These are phyloP conservation scores for Chromis chromis DNA, from an alignment of 2,797 vertebrate genomes.

Conservation along the genomic window DNA sequence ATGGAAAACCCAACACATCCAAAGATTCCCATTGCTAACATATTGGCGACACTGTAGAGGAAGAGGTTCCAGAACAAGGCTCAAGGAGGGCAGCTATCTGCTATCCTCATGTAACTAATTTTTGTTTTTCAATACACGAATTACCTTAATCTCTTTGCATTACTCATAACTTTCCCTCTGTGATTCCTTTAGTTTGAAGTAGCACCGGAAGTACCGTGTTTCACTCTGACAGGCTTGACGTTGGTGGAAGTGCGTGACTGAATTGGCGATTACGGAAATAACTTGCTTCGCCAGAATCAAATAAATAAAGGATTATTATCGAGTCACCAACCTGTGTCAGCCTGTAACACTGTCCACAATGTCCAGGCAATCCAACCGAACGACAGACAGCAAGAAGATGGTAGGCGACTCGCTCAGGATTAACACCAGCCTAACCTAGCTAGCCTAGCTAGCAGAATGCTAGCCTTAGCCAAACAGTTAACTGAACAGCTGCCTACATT, in stretches of 20 bases:
- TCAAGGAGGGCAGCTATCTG: too few species aligned
- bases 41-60: too few species aligned
- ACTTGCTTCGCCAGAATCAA: slow-evolving; percentile 60
- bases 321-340: slow-evolving; percentile 48
- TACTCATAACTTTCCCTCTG: fast-evolving
- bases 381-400: slow-evolving; percentile 97
- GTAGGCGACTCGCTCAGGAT: slow-evolving; percentile 78
- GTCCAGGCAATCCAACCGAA: slow-evolving; percentile 92
- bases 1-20: too few species aligned
- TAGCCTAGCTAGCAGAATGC: slow-evolving; percentile 51
- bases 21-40: too few species aligned
- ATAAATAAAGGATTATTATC: slow-evolving; percentile 83
- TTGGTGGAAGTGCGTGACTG: background rate
- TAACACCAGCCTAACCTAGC: slow-evolving; percentile 21
- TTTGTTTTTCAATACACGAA: fast-evolving
- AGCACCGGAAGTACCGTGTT: slow-evolving; percentile 2
- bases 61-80: too few species aligned
- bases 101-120: too few species aligned
- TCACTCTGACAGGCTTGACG: background rate
- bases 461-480: slow-evolving; percentile 29
- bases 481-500: background rate
- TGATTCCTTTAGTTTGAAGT: background rate
- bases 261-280: slow-evolving; percentile 60
- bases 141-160: background rate
- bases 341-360: slow-evolving; percentile 81